phyloP scores from a whole-genome alignment of 2,113 vertebrate species.

The Zapus hudsonius region DNA sequence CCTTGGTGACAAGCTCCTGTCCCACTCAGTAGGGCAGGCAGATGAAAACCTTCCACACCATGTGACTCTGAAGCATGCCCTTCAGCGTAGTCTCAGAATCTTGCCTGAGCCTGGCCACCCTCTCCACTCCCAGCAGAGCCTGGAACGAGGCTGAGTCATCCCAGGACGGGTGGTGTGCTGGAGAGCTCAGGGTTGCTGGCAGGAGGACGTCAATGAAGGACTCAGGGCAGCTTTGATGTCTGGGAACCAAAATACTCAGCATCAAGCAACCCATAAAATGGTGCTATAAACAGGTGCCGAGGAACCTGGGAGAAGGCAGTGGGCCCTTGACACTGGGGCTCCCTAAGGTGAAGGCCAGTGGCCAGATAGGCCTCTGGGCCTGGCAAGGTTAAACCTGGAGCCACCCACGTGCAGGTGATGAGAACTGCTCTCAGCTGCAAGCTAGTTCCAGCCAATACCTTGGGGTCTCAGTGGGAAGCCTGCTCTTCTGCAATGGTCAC shows the following conservation, averaged over 20 bases:
- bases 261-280: not conserved
- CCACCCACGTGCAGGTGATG: accelerated
- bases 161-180: not conserved
- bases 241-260: not conserved
- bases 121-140: not conserved
- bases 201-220: too few relatives aligned
- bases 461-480: accelerated
- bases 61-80: not conserved
- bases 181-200: not conserved
- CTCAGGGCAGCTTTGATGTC: not conserved
- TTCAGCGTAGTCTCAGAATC: too few relatives aligned
- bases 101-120: too few relatives aligned
- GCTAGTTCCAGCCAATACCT: not conserved
- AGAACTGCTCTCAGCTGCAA: accelerated
- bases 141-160: not conserved
- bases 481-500: accelerated
- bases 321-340: too few relatives aligned
- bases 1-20: not conserved
- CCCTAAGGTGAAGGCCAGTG: not conserved
- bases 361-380: accelerated
- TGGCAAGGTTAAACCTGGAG: accelerated
- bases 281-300: too few relatives aligned
- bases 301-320: too few relatives aligned
- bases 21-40: not conserved
- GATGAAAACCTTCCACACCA: not conserved